A percentile compares a stretch with the other conserved stretches of the same genome.
Conservation (phyloP, 2,888 invertebrate genomes). For the Drosophila antonietae region DNA sequence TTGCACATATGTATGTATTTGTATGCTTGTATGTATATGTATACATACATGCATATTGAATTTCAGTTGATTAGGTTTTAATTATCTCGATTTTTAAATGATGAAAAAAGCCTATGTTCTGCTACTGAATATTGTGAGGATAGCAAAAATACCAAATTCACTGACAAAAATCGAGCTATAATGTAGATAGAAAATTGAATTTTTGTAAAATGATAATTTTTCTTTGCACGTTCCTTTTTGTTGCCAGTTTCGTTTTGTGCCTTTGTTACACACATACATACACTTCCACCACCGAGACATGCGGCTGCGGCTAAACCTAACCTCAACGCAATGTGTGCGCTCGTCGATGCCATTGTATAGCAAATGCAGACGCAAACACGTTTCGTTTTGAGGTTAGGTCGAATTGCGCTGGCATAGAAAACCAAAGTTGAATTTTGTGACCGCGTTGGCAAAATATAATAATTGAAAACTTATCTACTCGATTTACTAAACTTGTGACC, state of each 20-base stretch:
- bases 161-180: conserved; percentile 71
- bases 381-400: conserved; percentile 72
- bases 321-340: conserved; percentile 50
- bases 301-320: conserved; percentile 64
- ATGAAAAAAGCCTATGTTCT: conserved; percentile 83
- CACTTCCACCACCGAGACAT: conserved; percentile 55
- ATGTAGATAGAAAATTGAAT: conserved; percentile 6
- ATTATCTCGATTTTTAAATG: conserved; percentile 72
- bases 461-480: neutral
- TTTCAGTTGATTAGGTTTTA: conserved; percentile 26
- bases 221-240: conserved; percentile 61
- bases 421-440: conserved; percentile 34
- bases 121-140: conserved; percentile 84
- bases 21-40: conserved; percentile 14
- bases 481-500: conserved; percentile 35
- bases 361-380: conserved; percentile 63
- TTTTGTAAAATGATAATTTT: conserved; percentile 21
- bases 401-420: conserved; percentile 39
- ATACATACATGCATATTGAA: conserved; percentile 19
- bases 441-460: conserved; percentile 15
- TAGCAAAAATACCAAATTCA: conserved; percentile 82
- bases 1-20: conserved; percentile 40
- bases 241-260: conserved; percentile 48
- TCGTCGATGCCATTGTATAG: conserved; percentile 19
- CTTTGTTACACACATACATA: conserved; percentile 42